Evolutionary conservation across 2,888 invertebrate genomes (phyloP).

Genomic region (Camptogramma bilineatum): DNA sequence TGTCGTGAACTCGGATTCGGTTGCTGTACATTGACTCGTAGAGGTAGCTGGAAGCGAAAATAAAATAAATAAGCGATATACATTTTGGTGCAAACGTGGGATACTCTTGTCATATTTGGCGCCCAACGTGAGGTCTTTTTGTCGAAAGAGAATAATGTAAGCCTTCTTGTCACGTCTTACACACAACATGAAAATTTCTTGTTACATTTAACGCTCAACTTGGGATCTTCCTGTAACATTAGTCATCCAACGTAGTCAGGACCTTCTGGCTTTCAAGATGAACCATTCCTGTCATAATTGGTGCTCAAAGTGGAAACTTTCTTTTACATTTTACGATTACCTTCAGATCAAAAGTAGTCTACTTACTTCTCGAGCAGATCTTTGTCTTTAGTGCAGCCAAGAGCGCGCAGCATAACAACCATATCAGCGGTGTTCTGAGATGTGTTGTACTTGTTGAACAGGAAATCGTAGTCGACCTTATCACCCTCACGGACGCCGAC

Average conservation of each 20-base stretch:
- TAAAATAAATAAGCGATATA: neutral
- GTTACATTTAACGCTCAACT: neutral
- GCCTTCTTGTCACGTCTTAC: too few relatives aligned
- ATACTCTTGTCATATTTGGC: neutral
- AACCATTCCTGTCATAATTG: too few relatives aligned
- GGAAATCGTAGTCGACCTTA: slow-evolving; percentile 86
- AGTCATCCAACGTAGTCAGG: too few relatives aligned
- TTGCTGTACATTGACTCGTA: slow-evolving; percentile 70
- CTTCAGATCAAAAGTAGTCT: neutral
- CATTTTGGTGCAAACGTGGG: neutral
- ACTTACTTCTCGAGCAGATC: slow-evolving; percentile 63
- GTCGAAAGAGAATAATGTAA: too few relatives aligned
- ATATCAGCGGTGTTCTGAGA: slow-evolving; percentile 87
- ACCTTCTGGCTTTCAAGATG: too few relatives aligned
- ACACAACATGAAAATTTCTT: too few relatives aligned
- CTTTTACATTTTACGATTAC: too few relatives aligned
- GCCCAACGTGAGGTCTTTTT: neutral
- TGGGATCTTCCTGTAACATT: too few relatives aligned
- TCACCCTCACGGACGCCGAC: slow-evolving; percentile 86
- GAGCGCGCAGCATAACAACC: slow-evolving; percentile 83
- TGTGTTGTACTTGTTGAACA: slow-evolving; percentile 83
- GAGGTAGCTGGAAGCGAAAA: slow-evolving; percentile 78
- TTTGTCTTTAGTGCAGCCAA: slow-evolving; percentile 68
- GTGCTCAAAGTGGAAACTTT: too few relatives aligned
- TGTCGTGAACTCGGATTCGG: slow-evolving; percentile 79